Evolutionary conservation across 2,797 vertebrate genomes (phyloP).

Genomic region (Eutrigla gurnardus): DNA sequence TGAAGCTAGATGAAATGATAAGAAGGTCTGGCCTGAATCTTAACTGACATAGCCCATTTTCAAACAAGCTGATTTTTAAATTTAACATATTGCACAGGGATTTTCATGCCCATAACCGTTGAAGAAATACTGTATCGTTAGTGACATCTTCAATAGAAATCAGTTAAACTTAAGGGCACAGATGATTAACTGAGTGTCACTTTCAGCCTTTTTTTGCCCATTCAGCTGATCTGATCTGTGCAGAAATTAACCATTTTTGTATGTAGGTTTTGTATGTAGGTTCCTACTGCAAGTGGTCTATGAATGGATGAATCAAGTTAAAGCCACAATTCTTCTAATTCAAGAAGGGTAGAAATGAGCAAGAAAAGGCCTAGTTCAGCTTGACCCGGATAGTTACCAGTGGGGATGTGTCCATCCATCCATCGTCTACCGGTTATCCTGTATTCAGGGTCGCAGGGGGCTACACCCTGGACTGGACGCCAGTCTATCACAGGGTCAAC

Average conservation of each 20-base stretch:
- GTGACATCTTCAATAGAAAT: not conserved
- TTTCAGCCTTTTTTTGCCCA: not conserved
- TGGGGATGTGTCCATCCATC: too few species aligned
- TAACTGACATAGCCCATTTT: not conserved
- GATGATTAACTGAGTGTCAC: not conserved
- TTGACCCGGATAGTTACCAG: too few species aligned
- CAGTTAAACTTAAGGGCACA: conserved; percentile 5
- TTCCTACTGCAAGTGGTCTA: not conserved
- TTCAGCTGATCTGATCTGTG: conserved; percentile 5
- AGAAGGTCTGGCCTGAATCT: not conserved
- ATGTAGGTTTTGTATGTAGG: too few species aligned
- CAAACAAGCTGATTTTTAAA: not conserved
- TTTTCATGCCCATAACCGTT: not conserved
- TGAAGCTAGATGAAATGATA: not conserved
- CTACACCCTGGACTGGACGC: too few species aligned
- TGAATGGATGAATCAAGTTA: not conserved
- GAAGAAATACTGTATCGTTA: not conserved
- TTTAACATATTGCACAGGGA: not conserved
- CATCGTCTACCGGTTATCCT: too few species aligned
- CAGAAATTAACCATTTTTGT: not conserved
- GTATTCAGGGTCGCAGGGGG: too few species aligned
- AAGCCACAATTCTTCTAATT: not conserved
- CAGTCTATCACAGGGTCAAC: too few species aligned
- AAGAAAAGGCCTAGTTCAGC: too few species aligned
- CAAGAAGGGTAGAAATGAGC: not conserved